phyloP scores from a whole-genome alignment of 2,888 invertebrate genomes.

The Homarus gammarus region DNA sequence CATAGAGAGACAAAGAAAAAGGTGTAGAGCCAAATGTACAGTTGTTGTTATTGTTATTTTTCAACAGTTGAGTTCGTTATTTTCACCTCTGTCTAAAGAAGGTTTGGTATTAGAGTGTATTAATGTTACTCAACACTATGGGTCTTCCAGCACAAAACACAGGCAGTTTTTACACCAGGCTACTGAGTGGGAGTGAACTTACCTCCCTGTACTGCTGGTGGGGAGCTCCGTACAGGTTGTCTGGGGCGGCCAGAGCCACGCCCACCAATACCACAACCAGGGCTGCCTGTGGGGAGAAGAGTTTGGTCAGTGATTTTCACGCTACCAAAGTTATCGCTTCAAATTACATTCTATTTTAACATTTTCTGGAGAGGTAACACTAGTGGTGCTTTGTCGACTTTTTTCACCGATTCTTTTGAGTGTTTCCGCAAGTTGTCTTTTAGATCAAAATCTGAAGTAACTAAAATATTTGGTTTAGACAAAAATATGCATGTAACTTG shows the following conservation, averaged over 20 bases:
- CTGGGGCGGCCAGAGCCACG: conserved; percentile 8
- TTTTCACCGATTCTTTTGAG: too few relatives aligned
- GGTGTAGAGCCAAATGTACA: conserved; percentile 12
- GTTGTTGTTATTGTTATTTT: background rate
- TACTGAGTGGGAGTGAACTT: background rate
- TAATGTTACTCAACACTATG: too few relatives aligned
- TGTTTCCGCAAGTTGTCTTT: too few relatives aligned
- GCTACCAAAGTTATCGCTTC: too few relatives aligned
- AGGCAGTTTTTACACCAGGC: background rate
- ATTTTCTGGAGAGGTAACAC: too few relatives aligned
- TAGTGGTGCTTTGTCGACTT: too few relatives aligned
- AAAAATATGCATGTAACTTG: too few relatives aligned
- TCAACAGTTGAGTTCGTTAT: background rate
- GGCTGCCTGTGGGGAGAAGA: background rate
- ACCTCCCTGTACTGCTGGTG: background rate
- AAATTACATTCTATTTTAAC: too few relatives aligned
- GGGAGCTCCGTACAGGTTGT: conserved; percentile 7
- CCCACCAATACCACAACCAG: conserved; percentile 21
- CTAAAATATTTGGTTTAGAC: too few relatives aligned
- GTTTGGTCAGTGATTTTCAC: too few relatives aligned
- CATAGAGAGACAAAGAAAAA: conserved; percentile 25
- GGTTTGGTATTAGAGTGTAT: background rate
- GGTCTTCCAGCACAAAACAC: too few relatives aligned
- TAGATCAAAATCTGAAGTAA: too few relatives aligned
- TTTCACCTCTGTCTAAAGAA: background rate